phyloP scores from a whole-genome alignment of 2,113 vertebrate genomes.

The Anolis sagrei region DNA sequence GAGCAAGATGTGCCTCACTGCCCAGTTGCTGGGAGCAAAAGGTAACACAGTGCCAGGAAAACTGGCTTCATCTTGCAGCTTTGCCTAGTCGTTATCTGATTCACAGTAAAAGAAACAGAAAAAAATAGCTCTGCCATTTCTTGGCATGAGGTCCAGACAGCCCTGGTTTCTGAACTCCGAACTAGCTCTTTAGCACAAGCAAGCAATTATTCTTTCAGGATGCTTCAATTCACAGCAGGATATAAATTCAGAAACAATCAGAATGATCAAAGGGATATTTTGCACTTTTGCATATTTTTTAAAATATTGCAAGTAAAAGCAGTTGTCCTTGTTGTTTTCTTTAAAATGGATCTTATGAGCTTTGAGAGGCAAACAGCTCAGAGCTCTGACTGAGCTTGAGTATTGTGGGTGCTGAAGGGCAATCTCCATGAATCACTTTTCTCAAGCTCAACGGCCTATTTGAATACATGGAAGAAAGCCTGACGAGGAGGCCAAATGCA shows the following conservation, averaged over 20 bases:
- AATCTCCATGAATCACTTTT: not conserved
- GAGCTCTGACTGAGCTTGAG: too few species aligned
- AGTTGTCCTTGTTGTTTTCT: too few species aligned
- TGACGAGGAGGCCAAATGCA: not conserved
- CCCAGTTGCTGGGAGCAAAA: not conserved
- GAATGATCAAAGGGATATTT: not conserved
- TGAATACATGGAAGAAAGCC: not conserved
- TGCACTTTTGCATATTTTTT: not conserved
- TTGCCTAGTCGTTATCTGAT: not conserved
- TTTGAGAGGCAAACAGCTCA: not conserved
- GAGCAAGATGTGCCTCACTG: not conserved
- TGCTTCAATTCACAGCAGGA: not conserved
- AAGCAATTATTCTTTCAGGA: not conserved
- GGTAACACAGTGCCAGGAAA: not conserved
- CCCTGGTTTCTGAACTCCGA: not conserved
- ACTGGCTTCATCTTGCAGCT: not conserved
- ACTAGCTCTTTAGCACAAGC: not conserved
- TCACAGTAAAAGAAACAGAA: not conserved
- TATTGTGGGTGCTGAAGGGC: too few species aligned
- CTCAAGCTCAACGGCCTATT: not conserved
- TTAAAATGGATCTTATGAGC: too few species aligned
- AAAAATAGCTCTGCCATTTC: not conserved
- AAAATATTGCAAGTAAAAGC: too few species aligned
- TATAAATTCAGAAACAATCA: not conserved
- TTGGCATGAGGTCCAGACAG: not conserved